Conservation (phyloP, 2,113 vertebrate species). For the Sitta europaea region DNA sequence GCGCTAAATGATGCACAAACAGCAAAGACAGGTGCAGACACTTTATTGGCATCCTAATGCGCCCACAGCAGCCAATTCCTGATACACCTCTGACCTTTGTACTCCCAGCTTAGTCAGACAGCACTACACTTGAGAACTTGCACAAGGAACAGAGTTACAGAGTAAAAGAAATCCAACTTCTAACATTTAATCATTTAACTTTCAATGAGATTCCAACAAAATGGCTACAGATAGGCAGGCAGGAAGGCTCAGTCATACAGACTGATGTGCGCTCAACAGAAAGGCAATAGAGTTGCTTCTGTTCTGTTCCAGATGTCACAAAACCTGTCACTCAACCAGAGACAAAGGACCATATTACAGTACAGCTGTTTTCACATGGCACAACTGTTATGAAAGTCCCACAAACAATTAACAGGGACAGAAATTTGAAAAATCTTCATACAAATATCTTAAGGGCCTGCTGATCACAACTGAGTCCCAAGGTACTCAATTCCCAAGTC, state of each 20-base stretch:
- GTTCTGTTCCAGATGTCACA: too few species aligned
- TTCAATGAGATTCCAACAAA: not conserved
- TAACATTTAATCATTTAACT: not conserved
- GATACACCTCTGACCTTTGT: not conserved
- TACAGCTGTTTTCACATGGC: not conserved
- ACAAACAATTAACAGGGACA: not conserved
- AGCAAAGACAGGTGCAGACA: not conserved
- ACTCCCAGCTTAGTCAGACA: not conserved
- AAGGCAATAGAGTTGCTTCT: too few species aligned
- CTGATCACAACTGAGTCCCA: not conserved
- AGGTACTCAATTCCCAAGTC: not conserved
- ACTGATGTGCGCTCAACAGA: not conserved
- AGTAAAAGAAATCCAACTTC: not conserved
- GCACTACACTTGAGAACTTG: not conserved
- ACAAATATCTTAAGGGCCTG: not conserved
- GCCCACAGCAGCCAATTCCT: not conserved
- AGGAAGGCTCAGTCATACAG: not conserved
- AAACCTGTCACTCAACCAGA: not conserved
- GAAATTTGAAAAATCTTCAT: not conserved
- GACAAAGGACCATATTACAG: not conserved
- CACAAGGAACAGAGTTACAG: not conserved
- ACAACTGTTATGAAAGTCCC: not conserved
- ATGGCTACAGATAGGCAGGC: not conserved
- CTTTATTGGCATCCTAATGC: not conserved
- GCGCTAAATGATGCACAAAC: not conserved